These are phyloP conservation scores for Lacerta agilis DNA, from an alignment of 2,797 vertebrate genomes.

Conservation along the genomic window DNA sequence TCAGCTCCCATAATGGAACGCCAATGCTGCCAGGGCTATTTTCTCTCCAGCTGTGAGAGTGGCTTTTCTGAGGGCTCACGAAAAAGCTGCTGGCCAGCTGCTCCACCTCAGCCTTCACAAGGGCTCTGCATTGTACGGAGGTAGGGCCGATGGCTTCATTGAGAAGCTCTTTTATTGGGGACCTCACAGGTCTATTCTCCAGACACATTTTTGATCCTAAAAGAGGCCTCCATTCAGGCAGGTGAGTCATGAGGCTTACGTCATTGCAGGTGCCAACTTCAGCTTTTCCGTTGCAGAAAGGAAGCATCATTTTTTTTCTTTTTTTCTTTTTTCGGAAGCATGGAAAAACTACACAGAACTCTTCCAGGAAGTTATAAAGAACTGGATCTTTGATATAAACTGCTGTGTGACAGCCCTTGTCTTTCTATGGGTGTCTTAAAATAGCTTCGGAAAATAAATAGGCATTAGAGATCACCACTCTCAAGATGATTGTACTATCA, in stretches of 20 bases:
- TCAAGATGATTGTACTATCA: neutral
- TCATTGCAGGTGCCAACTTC: slow-evolving; percentile 75
- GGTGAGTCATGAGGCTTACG: slow-evolving; percentile 75
- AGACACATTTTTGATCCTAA: slow-evolving; percentile 58
- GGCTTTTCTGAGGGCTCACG: slow-evolving; percentile 72
- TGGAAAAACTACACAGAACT: slow-evolving; percentile 21
- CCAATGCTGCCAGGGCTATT: slow-evolving; percentile 75
- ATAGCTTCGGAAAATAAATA: slow-evolving; percentile 41
- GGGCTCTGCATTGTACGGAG: slow-evolving; percentile 73
- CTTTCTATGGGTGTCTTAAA: slow-evolving; percentile 51
- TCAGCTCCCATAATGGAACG: slow-evolving; percentile 75
- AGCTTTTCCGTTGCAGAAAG: slow-evolving; percentile 45
- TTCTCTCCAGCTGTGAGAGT: slow-evolving; percentile 82
- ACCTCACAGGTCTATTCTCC: slow-evolving; percentile 69
- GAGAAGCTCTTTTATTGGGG: slow-evolving; percentile 75
- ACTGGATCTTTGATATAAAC: slow-evolving; percentile 45
- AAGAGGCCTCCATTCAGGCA: slow-evolving; percentile 70
- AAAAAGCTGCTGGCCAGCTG: slow-evolving; percentile 80
- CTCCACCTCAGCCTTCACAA: slow-evolving; percentile 74
- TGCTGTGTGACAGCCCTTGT: slow-evolving; percentile 59
- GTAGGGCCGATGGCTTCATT: slow-evolving; percentile 66
- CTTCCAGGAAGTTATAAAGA: slow-evolving; percentile 61
- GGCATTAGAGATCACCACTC: slow-evolving; percentile 28
- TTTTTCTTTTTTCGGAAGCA: no score
- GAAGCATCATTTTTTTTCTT: slow-evolving; percentile 55